Base-by-base conservation (phyloP, 1,140 invertebrate species). In the Heterodera schachtii region DNA sequence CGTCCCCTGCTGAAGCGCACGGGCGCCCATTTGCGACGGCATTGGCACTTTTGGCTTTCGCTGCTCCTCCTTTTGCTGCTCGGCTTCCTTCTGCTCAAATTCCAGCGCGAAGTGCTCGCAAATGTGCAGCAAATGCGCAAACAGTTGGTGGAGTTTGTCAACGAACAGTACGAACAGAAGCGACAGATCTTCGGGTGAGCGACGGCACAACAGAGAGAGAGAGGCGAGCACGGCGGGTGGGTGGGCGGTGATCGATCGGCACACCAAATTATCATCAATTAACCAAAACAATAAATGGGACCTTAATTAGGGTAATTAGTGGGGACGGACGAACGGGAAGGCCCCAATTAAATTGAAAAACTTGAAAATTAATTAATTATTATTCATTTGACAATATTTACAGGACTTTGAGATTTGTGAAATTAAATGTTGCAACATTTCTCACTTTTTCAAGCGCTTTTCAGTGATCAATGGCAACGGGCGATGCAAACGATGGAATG, bases 121-220 rank as follows among this genome's bases (percentile, higher is more conserved):
- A 71, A 71, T 71, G 69, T 71, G 69, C 69, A 46, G 21, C 31
- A 78, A 78, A 69, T 46, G 70, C 52, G 66, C 47, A 78, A 78
- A 46, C 64, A 78, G 31, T 19, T 78, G 31, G 76, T 64, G 11
- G 64, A 78, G 44, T 78, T 69, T 69, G 52, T 78, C 13, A 16
- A 67, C 66, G 64, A 67, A 8, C 76, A 78, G 31, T 78, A 78
- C 44, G 64, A 21, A 9, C 76, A 78, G 49, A 52, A 78, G 52
- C 76, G 64, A 41, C 57, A 67, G 1, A 78, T 78, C 46, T 78
- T 69, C 70, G 76, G 76, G 76, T 78, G 76, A 78, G 64, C 64
- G 64, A 11, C 21, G 60, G 2, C 21, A 69, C 11, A 49, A 46
- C n/a, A n/a, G n/a, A n/a, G n/a, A n/a, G n/a, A n/a, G n/a, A n/a